Percentiles rank a stretch among this genome's conserved stretches.
Evolutionary conservation across 2,888 invertebrate genomes (phyloP).

Genomic region (Cenopis cana): DNA sequence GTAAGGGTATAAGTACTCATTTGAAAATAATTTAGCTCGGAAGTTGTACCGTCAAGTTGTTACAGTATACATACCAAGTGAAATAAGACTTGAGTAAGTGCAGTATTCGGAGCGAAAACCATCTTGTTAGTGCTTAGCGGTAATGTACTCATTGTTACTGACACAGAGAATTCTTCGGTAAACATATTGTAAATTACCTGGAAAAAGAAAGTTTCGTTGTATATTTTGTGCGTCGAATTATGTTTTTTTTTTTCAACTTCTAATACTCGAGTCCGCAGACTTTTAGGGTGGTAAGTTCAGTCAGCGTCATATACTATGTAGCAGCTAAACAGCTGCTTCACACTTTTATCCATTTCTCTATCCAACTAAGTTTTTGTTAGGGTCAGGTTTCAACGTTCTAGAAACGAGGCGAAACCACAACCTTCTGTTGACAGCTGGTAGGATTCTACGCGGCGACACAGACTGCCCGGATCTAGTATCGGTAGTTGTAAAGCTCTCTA

Average conservation of each 20-base stretch:
- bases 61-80: constrained; percentile 62
- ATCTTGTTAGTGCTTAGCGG: constrained; percentile 48
- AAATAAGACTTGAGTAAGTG: constrained; percentile 55
- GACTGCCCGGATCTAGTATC: too few relatives aligned
- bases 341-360: too few relatives aligned
- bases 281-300: neutral
- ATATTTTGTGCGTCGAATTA: neutral
- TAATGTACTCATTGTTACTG: constrained; percentile 48
- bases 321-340: too few relatives aligned
- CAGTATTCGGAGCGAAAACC: constrained; percentile 57
- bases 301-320: too few relatives aligned
- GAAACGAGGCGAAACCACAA: too few relatives aligned
- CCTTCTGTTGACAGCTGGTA: too few relatives aligned
- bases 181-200: constrained; percentile 62
- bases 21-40: too few relatives aligned
- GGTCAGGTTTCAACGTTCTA: too few relatives aligned
- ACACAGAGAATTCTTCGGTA: constrained; percentile 50
- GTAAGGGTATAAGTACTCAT: too few relatives aligned
- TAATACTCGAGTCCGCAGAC: neutral
- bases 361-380: too few relatives aligned
- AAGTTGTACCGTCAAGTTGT: neutral
- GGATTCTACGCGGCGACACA: too few relatives aligned
- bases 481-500: too few relatives aligned
- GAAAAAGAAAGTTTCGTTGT: constrained; percentile 47
- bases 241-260: neutral